Conservation (phyloP, 2,888 invertebrate genomes). For the Pandemis cinnamomeana region DNA sequence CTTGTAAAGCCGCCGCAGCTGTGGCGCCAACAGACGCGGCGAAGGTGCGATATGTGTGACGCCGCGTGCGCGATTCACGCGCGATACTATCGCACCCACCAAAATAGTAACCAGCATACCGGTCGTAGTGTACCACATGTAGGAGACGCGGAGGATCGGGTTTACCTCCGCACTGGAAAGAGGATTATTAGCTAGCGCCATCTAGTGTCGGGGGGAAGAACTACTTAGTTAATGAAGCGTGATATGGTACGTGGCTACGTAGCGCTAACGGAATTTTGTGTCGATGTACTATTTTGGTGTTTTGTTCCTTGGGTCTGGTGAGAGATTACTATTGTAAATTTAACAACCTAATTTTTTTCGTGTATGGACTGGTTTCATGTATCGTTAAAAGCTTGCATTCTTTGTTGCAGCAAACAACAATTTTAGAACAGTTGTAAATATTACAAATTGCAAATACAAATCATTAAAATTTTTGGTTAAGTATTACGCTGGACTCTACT, state of each 20-base stretch:
- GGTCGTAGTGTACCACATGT: slow-evolving; percentile 89
- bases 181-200: neutral
- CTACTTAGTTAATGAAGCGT: no score
- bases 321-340: no score
- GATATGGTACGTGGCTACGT: neutral
- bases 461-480: neutral
- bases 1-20: slow-evolving; percentile 84
- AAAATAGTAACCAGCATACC: slow-evolving; percentile 67
- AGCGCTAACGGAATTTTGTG: neutral
- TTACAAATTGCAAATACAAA: no score
- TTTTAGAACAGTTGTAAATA: no score
- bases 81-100: slow-evolving; percentile 65
- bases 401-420: no score
- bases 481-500: neutral
- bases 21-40: slow-evolving; percentile 87
- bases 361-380: no score
- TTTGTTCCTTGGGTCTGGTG: no score
- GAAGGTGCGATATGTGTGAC: slow-evolving; percentile 68
- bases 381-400: no score
- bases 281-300: no score
- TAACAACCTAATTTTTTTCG: no score
- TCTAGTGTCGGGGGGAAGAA: neutral
- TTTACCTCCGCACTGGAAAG: slow-evolving; percentile 79
- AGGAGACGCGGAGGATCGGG: slow-evolving; percentile 89
- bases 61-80: slow-evolving; percentile 61